Evolutionary conservation across 1,140 invertebrate genomes (phyloP).

Genomic region (Sarcophaga peregrina): DNA sequence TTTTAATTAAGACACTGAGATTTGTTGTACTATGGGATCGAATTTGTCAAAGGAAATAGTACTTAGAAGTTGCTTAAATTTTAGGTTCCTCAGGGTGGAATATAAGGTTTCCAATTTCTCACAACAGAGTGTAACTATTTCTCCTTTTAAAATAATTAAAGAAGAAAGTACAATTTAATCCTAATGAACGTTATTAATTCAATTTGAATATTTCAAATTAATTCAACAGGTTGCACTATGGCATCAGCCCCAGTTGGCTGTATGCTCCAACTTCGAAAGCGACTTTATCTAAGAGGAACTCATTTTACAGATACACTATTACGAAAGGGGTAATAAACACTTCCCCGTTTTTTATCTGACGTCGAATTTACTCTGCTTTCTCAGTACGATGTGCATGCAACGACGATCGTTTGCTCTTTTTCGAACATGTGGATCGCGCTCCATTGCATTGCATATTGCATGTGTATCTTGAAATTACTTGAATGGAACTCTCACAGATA

Average conservation of each 20-base stretch:
- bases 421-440: background rate
- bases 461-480: background rate
- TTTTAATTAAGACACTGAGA: no score
- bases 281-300: background rate
- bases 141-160: background rate
- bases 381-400: background rate
- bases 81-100: no score
- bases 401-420: background rate
- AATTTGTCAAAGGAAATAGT: no score
- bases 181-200: background rate
- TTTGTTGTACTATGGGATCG: no score
- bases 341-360: constrained; percentile 17
- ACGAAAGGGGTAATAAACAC: background rate
- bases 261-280: background rate
- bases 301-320: background rate
- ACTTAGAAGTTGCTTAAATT: no score
- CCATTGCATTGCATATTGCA: background rate
- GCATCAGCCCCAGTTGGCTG: no score
- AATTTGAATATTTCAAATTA: no score
- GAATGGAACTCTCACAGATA: background rate
- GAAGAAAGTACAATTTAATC: background rate
- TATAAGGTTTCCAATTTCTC: no score
- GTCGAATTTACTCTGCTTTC: background rate
- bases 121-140: background rate
- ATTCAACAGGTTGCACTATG: constrained; percentile 4